phyloP scores from a whole-genome alignment of 2,797 vertebrate species.

The Toxotes lorentzi region DNA sequence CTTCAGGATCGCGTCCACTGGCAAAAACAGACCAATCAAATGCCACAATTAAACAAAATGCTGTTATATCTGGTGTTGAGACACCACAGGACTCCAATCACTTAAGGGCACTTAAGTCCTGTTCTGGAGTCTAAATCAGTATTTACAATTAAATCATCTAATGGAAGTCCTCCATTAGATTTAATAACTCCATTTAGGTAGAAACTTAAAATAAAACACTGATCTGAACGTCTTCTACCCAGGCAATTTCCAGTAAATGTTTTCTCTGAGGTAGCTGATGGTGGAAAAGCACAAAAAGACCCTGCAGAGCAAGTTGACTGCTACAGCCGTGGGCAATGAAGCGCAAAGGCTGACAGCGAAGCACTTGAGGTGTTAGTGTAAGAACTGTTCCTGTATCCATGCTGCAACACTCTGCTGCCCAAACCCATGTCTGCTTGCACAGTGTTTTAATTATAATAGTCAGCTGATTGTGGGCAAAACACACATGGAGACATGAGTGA shows the following conservation, averaged over 20 bases:
- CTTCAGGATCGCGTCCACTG: not conserved
- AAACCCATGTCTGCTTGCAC: constrained; percentile 34
- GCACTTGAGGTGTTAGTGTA: constrained; percentile 49
- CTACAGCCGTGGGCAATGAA: constrained; percentile 59
- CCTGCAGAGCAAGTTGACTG: constrained; percentile 60
- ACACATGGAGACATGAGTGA: constrained; percentile 6
- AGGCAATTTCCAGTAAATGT: constrained; percentile 37
- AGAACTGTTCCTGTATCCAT: constrained; percentile 38
- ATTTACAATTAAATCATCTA: constrained; percentile 44
- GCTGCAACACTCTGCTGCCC: constrained; percentile 34
- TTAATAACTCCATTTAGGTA: constrained; percentile 38
- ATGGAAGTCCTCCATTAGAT: constrained; percentile 39
- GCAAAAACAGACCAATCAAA: constrained; percentile 18
- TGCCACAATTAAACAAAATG: constrained; percentile 28
- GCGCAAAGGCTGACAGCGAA: constrained; percentile 58
- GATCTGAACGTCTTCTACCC: constrained; percentile 8
- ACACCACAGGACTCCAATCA: constrained; percentile 22
- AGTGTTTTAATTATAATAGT: constrained; percentile 48
- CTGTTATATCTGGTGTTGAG: constrained; percentile 11
- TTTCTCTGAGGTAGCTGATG: constrained; percentile 37
- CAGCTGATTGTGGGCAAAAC: constrained; percentile 37
- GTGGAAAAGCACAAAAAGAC: constrained; percentile 46
- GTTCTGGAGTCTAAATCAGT: constrained; percentile 29
- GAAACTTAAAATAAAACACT: constrained; percentile 35
- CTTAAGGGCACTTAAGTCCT: constrained; percentile 30